Base-by-base conservation (phyloP, 2,113 vertebrate species). In the Piprites chloris region DNA sequence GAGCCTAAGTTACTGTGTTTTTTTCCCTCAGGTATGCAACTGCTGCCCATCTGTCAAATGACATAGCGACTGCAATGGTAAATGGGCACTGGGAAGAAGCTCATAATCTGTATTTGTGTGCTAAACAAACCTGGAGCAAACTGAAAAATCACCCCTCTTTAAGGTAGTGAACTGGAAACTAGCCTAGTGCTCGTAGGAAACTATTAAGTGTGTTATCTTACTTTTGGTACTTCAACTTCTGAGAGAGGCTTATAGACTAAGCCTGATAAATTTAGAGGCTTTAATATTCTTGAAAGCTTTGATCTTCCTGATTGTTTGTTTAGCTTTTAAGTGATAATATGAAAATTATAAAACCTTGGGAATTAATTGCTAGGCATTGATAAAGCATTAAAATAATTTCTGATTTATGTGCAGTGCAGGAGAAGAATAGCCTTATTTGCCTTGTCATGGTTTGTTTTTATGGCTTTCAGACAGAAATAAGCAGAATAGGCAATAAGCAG, bases 41-140 rank as follows among this genome's bases (percentile, higher is more conserved):
- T 3, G 98, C 99, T 20, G 97, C 97, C 71, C 97, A 98, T 91
- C 79, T 91, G 39, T 98, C 99, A 87, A 98, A 97, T 50, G 99
- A 99, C 50, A 90, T 99, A 59, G 96, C 95, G 9, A 33, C 97
- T 22, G 98, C 98, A 3, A 98, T 99, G 99, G 98, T 98, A 76
- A 96, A 85, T 19, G 99, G 99, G 42, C 97, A 98, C 89, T 99
- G 99, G 99, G 97, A 98, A 47, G 98, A 98, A 33, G 99, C 99
- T 26, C 83, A 98, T 71, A 80, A 90, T 37, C 98, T 99, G 4
- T 99, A 98, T 74, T 77, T 84, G 22, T 42, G 74, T 69, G 98
- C 99, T 44, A 98, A 98, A 77, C 93, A 94, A 56, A 89, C 94
- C 28, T 99, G 99, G 99, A 87, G 96, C 6, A 65, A 97, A 42